Conservation (phyloP, 2,888 invertebrate genomes). For the Lissocephala sabroskyi region DNA sequence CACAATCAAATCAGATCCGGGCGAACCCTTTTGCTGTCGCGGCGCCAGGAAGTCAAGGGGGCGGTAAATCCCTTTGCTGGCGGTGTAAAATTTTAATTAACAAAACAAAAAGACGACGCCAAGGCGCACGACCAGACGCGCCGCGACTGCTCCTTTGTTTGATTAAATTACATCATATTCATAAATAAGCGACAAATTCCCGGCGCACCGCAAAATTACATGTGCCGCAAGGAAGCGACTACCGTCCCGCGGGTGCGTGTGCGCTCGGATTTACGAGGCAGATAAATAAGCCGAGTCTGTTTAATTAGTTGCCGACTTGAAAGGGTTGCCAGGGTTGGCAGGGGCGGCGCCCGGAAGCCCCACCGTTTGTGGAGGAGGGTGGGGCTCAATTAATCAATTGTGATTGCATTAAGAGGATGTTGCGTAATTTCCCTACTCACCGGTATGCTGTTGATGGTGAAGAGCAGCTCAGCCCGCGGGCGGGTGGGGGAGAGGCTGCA, state of each 20-base stretch:
- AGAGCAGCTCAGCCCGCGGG: slow-evolving; percentile 82
- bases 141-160: slow-evolving; percentile 4
- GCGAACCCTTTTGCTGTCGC: slow-evolving; percentile 50
- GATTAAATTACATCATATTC: slow-evolving; percentile 41
- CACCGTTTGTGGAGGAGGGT: too few species aligned
- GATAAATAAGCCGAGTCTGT: slow-evolving; percentile 35
- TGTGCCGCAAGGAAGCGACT: neutral
- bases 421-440: slow-evolving; percentile 74
- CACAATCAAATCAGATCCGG: slow-evolving; percentile 48
- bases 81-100: slow-evolving; percentile 46
- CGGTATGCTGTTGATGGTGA: slow-evolving; percentile 83
- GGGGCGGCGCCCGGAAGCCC: too few species aligned
- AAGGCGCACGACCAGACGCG: neutral
- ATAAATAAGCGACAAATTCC: slow-evolving; percentile 57
- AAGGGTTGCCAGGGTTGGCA: too few species aligned
- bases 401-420: slow-evolving; percentile 22
- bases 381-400: slow-evolving; percentile 28
- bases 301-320: slow-evolving; percentile 37
- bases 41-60: slow-evolving; percentile 4
- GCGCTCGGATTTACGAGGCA: slow-evolving; percentile 49
- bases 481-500: slow-evolving; percentile 83
- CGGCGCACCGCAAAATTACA: too few species aligned
- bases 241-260: slow-evolving; percentile 3
- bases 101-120: slow-evolving; percentile 19
- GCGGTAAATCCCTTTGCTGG: neutral